phyloP scores from a whole-genome alignment of 2,888 invertebrate species.

The Chymomyza procnemis region DNA sequence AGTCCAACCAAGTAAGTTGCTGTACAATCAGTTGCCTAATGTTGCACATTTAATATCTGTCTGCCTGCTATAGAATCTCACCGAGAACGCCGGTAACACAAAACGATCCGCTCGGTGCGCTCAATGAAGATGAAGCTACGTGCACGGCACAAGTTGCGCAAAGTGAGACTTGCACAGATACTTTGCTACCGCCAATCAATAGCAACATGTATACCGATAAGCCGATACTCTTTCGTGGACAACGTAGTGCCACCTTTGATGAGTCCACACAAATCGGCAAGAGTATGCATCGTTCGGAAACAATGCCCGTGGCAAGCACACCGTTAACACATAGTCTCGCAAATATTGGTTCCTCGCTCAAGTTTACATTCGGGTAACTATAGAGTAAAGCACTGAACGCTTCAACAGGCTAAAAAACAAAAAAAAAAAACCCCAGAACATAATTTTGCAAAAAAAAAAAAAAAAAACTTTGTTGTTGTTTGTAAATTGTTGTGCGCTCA shows the following conservation, averaged over 20 bases:
- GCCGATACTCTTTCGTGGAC: constrained; percentile 83
- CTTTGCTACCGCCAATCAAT: constrained; percentile 49
- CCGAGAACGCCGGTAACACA: constrained; percentile 92
- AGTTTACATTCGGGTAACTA: constrained; percentile 90
- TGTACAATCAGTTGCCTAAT: too few species aligned
- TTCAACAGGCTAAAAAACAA: background rate
- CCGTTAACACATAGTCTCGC: constrained; percentile 87
- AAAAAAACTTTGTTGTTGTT: constrained; percentile 21
- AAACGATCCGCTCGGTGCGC: constrained; percentile 94
- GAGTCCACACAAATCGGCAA: constrained; percentile 79
- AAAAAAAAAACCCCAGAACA: background rate
- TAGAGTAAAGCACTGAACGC: too few species aligned
- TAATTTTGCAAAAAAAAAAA: background rate
- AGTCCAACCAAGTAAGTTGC: constrained; percentile 77
- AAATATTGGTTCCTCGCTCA: constrained; percentile 89
- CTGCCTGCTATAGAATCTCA: constrained; percentile 82
- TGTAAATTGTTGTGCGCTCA: constrained; percentile 21
- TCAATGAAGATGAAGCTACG: constrained; percentile 79
- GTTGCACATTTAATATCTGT: too few species aligned
- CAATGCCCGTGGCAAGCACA: constrained; percentile 84
- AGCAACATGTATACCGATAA: constrained; percentile 81
- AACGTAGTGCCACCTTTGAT: constrained; percentile 82
- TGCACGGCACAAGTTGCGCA: constrained; percentile 42
- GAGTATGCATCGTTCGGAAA: constrained; percentile 85
- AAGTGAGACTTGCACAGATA: constrained; percentile 30